Evolutionary conservation across 2,888 invertebrate species (phyloP), one percentile per base, ranked within the genome.

Genomic region (Lingula anatina): DNA sequence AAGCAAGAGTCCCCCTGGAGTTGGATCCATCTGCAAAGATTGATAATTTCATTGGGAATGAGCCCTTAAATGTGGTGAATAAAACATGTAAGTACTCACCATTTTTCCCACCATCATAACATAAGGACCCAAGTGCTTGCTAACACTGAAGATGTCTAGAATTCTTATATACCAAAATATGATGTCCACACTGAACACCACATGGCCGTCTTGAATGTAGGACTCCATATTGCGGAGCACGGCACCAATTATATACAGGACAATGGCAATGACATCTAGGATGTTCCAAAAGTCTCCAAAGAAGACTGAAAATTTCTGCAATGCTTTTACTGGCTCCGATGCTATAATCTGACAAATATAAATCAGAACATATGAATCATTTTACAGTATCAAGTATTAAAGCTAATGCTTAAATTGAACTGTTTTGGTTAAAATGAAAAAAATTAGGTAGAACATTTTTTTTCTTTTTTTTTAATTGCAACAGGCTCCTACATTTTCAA

Each of bases 51-150:
- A n/a, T n/a, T n/a, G n/a, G n/a, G n/a, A n/a, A n/a, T n/a, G n/a
- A n/a, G n/a, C n/a, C n/a, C n/a, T n/a, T n/a, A n/a, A n/a, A n/a
- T n/a, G n/a, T n/a, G n/a, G n/a, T n/a, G n/a, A n/a, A n/a, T n/a
- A n/a, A n/a, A n/a, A n/a, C n/a, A n/a, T n/a, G n/a, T n/a, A n/a
- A n/a, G n/a, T 25, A 79, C 91, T 89, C 53, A 96, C 92, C 95
- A 99, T 95, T 82, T 96, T 95, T 40, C 94, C 94, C 86, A 97
- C 96, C 92, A 99, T 99, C 54, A 95, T 96, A 59, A 99, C 95
- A 76, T 96, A 83, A 53, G 97, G 97, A 80, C 97, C 82, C 24
- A 83, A 75, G 80, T 94, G 94, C 80, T 95, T 95, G 82, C 96
- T 95, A 62, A 96, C 95, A 54, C 93, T 92, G 69, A 97, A 83